These are phyloP conservation scores for Hirtodrosophila confusa DNA, from an alignment of 2,888 invertebrate genomes.

Conservation along the genomic window DNA sequence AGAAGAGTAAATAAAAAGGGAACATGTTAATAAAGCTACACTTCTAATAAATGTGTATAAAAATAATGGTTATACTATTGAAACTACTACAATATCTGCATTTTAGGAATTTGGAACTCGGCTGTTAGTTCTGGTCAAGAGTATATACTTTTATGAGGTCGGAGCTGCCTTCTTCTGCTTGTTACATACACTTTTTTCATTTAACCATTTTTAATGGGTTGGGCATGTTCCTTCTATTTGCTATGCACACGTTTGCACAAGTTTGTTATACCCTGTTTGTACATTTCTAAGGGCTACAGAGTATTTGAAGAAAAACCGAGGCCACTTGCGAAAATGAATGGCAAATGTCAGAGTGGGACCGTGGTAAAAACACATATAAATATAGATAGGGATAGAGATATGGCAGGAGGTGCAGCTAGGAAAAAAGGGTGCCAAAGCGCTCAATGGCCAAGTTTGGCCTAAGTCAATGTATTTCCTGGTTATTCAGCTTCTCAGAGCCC, in stretches of 20 bases:
- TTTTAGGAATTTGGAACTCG: too few species aligned
- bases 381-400: slow-evolving; percentile 48
- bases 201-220: too few species aligned
- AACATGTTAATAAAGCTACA: too few species aligned
- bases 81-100: too few species aligned
- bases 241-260: not conserved
- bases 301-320: slow-evolving; percentile 52
- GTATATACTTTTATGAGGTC: too few species aligned
- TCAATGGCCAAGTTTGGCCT: slow-evolving; percentile 54
- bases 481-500: slow-evolving; percentile 68
- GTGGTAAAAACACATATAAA: slow-evolving; percentile 44
- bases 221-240: too few species aligned
- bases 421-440: slow-evolving; percentile 43
- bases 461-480: slow-evolving; percentile 75
- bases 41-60: too few species aligned
- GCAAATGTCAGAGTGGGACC: slow-evolving; percentile 54
- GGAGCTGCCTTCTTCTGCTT: too few species aligned
- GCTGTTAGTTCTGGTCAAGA: too few species aligned
- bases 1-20: too few species aligned
- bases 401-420: slow-evolving; percentile 11
- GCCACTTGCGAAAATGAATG: slow-evolving; percentile 77
- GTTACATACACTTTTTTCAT: too few species aligned
- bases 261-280: not conserved
- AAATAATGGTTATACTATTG: too few species aligned
- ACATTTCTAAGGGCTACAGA: not conserved